Base-by-base conservation (phyloP, 2,888 invertebrate genomes). In the Cabera pusaria region DNA sequence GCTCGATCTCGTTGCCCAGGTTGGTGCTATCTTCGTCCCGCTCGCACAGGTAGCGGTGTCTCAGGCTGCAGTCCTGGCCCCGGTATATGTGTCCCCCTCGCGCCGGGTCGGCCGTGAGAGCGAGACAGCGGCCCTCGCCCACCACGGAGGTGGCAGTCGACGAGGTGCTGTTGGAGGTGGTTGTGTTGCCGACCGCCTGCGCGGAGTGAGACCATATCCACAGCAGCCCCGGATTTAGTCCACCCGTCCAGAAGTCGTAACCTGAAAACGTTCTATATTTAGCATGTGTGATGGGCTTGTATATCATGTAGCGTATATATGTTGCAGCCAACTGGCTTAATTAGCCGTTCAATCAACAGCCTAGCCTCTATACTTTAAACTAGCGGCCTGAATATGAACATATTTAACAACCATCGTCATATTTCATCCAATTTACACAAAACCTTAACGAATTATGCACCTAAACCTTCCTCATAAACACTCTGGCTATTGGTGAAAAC, bases 171-270 rank as follows among this genome's bases (percentile, higher is more conserved):
- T 39, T 18, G 1, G 46, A 68, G 33, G 62, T 72, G 48, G 72
- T 64, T n/a, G n/a, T n/a, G 68, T 87, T 89, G 52, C 80, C 80
- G 17, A 96, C 93, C 0, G 96, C 95, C 40, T 93, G 91, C 0
- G 94, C 96, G 14, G 94, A 95, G 67, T 93, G 93, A 6, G 95
- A 92, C 96, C 96, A 96, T 68, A 96, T 96, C 96, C 96, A 96
- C 29, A 96, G 83, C 6, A 96, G 85, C 1, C 96, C 96, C 0
- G 96, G 96, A 83, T 96, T 96, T 38, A 96, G 83, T 0, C 95
- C 96, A 14, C 95, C 96, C 6, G 95, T 93, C 96, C 96, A 96
- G 74, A 92, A 95, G 62, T 94, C 94, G 49, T 90, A 91, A 3
- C 93, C 94, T 90, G 82, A 21, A 21, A 37, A 8, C 11, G 6